Percentiles rank a stretch among this genome's conserved stretches.
Conservation (phyloP, 2,797 vertebrate genomes). For the Mastacembelus armatus region DNA sequence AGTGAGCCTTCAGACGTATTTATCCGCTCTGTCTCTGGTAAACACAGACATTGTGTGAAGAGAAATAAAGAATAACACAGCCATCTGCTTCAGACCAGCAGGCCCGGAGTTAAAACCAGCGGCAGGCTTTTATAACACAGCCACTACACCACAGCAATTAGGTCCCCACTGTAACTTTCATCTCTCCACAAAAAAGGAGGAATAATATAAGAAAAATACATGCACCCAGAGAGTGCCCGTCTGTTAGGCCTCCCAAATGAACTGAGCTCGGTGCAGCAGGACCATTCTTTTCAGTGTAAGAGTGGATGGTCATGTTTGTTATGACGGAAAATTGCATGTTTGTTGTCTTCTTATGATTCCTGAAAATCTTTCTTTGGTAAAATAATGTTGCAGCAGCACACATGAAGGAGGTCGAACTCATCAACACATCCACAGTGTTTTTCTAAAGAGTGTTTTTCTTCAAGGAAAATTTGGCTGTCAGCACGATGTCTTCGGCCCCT, state of each 20-base stretch:
- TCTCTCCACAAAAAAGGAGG: constrained; percentile 81
- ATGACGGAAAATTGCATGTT: background rate
- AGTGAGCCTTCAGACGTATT: constrained; percentile 58
- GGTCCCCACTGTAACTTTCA: constrained; percentile 83
- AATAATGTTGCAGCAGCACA: constrained; percentile 3
- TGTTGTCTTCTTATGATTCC: background rate
- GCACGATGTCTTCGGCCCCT: constrained; percentile 26
- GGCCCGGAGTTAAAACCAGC: constrained; percentile 78
- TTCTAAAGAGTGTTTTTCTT: constrained; percentile 26
- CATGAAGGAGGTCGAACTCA: constrained; percentile 16
- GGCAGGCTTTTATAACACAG: constrained; percentile 75
- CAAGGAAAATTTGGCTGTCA: constrained; percentile 26
- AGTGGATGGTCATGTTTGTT: background rate
- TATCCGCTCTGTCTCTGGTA: constrained; percentile 60
- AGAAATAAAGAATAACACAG: constrained; percentile 79
- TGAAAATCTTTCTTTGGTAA: constrained; percentile 3
- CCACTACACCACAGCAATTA: constrained; percentile 85
- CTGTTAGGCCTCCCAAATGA: constrained; percentile 45
- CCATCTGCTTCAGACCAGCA: constrained; percentile 69
- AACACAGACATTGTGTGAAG: constrained; percentile 79
- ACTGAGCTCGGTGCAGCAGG: constrained; percentile 25
- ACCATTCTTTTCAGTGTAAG: background rate
- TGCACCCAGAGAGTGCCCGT: constrained; percentile 59
- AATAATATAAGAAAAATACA: constrained; percentile 67
- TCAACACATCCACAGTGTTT: constrained; percentile 3